A percentile compares a stretch with the other conserved stretches of the same genome.
These are phyloP conservation scores for Callyntrura sp. DNA, from an alignment of 2,888 invertebrate genomes.

Conservation along the genomic window DNA sequence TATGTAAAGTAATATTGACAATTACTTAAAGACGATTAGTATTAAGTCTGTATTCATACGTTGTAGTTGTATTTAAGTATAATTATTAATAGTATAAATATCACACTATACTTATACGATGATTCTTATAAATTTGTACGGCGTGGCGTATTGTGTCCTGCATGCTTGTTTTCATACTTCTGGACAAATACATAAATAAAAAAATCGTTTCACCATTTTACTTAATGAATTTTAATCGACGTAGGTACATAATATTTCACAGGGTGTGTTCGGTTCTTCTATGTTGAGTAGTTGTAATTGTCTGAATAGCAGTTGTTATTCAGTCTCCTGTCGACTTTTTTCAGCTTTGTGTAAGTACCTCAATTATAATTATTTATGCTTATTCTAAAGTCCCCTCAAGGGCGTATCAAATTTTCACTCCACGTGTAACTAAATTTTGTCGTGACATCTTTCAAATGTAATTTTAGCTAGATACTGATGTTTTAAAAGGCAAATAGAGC, in stretches of 20 bases:
- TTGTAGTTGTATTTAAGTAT: background rate
- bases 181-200: slow-evolving; percentile 44
- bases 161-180: slow-evolving; percentile 45
- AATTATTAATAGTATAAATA: slow-evolving; percentile 15
- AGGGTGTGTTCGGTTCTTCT: no score
- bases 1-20: slow-evolving; percentile 9
- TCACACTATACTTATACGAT: slow-evolving; percentile 39
- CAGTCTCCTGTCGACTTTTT: no score
- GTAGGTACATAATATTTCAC: background rate
- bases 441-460: no score
- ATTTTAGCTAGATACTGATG: no score
- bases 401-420: no score
- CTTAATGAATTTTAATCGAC: background rate
- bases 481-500: no score
- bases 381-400: no score
- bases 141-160: slow-evolving; percentile 40
- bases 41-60: slow-evolving; percentile 38
- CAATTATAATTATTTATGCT: no score
- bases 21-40: slow-evolving; percentile 49
- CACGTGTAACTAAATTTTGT: no score
- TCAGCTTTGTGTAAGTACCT: no score
- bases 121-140: slow-evolving; percentile 55
- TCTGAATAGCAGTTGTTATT: no score
- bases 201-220: slow-evolving; percentile 30
- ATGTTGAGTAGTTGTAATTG: no score